Evolutionary conservation across 2,113 vertebrate genomes (phyloP).

Genomic region (Macrotus californicus): DNA sequence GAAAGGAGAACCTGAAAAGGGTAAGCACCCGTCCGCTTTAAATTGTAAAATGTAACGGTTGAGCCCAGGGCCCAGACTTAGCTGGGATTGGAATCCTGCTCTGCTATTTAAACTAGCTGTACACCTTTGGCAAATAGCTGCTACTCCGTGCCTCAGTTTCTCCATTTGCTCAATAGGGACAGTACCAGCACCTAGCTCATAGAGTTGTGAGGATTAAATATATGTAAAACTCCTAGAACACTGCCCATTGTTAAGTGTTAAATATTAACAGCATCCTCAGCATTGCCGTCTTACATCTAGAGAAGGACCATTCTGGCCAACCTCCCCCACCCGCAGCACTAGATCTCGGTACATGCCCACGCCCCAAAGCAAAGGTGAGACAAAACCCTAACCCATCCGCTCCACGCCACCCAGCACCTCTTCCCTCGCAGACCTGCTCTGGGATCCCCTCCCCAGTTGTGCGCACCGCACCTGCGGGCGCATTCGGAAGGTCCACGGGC

Average conservation of each 20-base stretch:
- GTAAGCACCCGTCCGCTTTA: neutral
- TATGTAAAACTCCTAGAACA: neutral
- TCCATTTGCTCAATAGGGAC: neutral
- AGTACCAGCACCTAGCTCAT: neutral
- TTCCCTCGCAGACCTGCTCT: neutral
- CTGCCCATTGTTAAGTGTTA: neutral
- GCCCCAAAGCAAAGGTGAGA: neutral
- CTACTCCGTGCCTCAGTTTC: neutral
- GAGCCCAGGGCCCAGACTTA: neutral
- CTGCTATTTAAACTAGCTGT: neutral
- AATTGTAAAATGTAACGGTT: neutral
- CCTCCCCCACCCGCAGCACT: neutral
- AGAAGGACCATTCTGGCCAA: neutral
- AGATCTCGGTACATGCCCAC: neutral
- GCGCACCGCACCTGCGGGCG: neutral
- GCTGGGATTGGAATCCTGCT: neutral
- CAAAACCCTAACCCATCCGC: neutral
- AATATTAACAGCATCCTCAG: neutral
- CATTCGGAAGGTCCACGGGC: accelerated
- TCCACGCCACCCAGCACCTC: neutral
- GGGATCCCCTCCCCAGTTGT: neutral
- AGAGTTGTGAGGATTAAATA: neutral
- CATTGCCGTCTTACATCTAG: neutral
- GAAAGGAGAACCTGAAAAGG: neutral
- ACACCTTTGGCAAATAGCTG: neutral